Conservation (phyloP, 2,113 vertebrate genomes). For the Micronycteris hirsuta region DNA sequence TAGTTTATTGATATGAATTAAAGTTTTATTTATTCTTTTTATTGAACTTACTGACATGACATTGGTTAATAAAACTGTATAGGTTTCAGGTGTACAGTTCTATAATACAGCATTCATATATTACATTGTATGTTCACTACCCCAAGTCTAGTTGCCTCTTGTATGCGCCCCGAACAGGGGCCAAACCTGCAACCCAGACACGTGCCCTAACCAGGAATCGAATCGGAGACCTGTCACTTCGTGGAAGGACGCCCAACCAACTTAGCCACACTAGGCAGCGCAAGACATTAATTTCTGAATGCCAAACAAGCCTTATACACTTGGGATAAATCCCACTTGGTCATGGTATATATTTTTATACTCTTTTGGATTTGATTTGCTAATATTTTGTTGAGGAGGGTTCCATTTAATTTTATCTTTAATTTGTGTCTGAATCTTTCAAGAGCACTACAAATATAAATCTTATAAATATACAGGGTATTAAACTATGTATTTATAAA, state of each 20-base stretch:
- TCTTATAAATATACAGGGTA: not conserved
- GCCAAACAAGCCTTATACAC: not conserved
- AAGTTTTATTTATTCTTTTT: not conserved
- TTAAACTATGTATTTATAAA: conserved; percentile 27
- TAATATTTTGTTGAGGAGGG: not conserved
- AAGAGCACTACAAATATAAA: not conserved
- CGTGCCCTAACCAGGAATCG: too few species aligned
- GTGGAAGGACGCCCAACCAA: too few species aligned
- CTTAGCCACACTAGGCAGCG: too few species aligned
- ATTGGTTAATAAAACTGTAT: not conserved
- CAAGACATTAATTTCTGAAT: not conserved
- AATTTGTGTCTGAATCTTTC: not conserved
- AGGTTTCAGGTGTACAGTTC: not conserved
- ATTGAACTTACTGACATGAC: not conserved
- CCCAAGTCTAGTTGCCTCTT: not conserved
- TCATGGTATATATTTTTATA: not conserved
- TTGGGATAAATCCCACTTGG: not conserved
- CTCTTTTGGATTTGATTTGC: not conserved
- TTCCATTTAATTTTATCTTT: conserved; percentile 9
- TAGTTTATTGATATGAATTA: not conserved
- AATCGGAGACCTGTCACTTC: too few species aligned
- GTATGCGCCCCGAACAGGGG: too few species aligned
- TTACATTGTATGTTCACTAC: not conserved
- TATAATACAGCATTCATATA: not conserved
- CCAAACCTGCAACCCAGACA: too few species aligned